Base-by-base conservation (phyloP, 2,888 invertebrate genomes). In the Meta bourneti region DNA sequence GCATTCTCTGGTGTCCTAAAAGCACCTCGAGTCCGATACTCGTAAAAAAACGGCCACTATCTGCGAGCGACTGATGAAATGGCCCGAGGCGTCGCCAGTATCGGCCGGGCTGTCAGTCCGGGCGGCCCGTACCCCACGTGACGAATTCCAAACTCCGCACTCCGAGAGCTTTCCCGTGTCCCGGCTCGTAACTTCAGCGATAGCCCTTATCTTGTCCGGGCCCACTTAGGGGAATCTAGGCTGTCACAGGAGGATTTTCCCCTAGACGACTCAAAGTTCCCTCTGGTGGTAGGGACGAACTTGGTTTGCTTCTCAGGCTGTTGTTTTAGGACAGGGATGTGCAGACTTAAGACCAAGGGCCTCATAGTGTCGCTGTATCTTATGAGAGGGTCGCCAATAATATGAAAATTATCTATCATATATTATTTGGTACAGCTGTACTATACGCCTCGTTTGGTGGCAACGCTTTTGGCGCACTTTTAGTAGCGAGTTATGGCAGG, bases 91-190 rank as follows among this genome's bases (percentile, higher is more conserved):
- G 89, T 89, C 89, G 75, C 20, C 34, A 34, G 52, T 89, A 89
- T 89, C 89, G 89, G 82, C 19, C 61, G 49, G 89, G 52, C 89
- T 89, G 89, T 89, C 89, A 89, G 51, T n/a, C 77, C 82, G 81
- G 20, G 49, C 77, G 82, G 34, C 77, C 89, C 20, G 9, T 48
- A 34, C 80, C 87, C 79, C 86, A 80, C 87, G 82, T 89, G 89
- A 89, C 89, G 89, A 89, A 89, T 89, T 89, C 89, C 89, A 89
- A 81, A 75, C 89, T 79, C 72, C 52, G 71, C n/a, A 19, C 54
- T 61, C 87, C 74, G 75, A 89, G 77, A 89, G 82, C 82, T 77
- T 89, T 88, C 74, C 82, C 82, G 61, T 82, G 89, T 82, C 77
- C 61, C 51, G 78, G 34, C 75, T 78, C 79, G 52, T 80, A 87